Evolutionary conservation across 2,113 vertebrate species (phyloP).

Genomic region (Bombycilla garrulus): DNA sequence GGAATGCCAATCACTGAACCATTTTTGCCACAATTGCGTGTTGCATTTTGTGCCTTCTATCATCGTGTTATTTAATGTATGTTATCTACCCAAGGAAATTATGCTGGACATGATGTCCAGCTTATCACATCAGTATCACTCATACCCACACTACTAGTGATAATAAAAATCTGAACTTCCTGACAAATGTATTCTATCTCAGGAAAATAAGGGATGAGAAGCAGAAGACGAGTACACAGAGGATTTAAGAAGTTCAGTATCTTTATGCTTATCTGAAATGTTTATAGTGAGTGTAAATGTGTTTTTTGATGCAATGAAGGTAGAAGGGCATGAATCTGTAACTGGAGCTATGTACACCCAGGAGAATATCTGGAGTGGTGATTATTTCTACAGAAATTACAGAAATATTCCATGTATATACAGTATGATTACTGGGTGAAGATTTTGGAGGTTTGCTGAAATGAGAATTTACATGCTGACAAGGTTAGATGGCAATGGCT

Average conservation of each 20-base stretch:
- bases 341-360: not conserved
- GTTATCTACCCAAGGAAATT: not conserved
- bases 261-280: not conserved
- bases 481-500: not conserved
- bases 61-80: not conserved
- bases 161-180: constrained; percentile 20
- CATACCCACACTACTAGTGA: not conserved
- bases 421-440: not conserved
- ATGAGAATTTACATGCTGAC: not conserved
- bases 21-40: not conserved
- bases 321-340: not conserved
- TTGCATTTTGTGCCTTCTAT: not conserved
- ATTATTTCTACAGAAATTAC: not conserved
- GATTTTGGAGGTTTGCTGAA: not conserved
- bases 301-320: not conserved
- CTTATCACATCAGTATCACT: constrained; percentile 8
- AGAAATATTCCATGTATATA: not conserved
- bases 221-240: rapidly evolving
- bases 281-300: not conserved
- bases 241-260: not conserved
- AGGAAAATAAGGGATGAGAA: not conserved
- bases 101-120: not conserved
- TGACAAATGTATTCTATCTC: not conserved
- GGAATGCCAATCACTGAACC: not conserved
- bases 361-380: not conserved